Percentiles rank a stretch among this genome's conserved stretches.
Evolutionary conservation across 2,888 invertebrate species (phyloP).

Genomic region (Heliconius hortense): DNA sequence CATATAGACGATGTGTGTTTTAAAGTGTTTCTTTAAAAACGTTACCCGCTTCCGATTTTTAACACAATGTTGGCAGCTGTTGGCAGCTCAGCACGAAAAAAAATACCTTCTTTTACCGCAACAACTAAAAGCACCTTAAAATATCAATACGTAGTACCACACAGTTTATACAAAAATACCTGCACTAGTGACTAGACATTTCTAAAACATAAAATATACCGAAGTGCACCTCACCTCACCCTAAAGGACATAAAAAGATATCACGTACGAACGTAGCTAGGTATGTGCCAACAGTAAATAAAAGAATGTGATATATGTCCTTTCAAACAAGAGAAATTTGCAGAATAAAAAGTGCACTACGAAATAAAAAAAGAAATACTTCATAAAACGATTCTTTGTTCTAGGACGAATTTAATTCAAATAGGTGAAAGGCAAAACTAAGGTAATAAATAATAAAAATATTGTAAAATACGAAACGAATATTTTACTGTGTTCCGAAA

Average conservation of each 20-base stretch:
- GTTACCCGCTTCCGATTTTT: too few relatives aligned
- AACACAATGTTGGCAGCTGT: too few relatives aligned
- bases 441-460: not conserved
- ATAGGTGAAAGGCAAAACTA: not conserved
- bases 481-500: not conserved
- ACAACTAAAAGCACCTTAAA: too few relatives aligned
- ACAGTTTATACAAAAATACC: not conserved
- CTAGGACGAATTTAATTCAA: not conserved
- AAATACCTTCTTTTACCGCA: too few relatives aligned
- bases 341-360: not conserved
- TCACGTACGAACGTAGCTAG: not conserved
- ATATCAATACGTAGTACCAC: too few relatives aligned
- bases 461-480: not conserved
- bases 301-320: not conserved
- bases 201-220: slow-evolving; percentile 14
- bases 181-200: not conserved
- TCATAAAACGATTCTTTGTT: not conserved
- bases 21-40: too few relatives aligned
- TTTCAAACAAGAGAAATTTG: not conserved
- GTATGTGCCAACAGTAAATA: slow-evolving; percentile 17
- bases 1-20: too few relatives aligned
- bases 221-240: slow-evolving; percentile 2
- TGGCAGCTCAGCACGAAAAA: too few relatives aligned
- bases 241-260: slow-evolving; percentile 5
- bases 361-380: not conserved